Base-by-base conservation (phyloP, 1,140 invertebrate species). In the Amphibalanus amphitrite region DNA sequence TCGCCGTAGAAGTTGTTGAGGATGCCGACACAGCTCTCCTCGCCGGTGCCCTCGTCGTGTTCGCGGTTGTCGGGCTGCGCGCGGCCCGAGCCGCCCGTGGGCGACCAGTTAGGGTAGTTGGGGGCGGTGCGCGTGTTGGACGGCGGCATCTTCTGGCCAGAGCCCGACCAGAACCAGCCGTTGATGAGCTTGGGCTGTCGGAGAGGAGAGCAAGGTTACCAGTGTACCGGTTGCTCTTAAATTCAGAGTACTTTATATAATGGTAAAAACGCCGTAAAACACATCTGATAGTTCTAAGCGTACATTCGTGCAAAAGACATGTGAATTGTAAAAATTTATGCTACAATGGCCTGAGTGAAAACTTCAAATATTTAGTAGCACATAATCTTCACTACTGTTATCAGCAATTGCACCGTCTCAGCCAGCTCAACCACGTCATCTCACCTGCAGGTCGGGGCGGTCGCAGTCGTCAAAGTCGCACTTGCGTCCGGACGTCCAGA, bases 121-220 rank as follows among this genome's bases (percentile, higher is more conserved):
- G n/a, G n/a, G 71, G 64, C 71, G 26, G 40, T 73, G 17, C 90
- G 84, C 79, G 92, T 89, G 30, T 88, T 91, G 28, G 90, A 93
- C 64, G 91, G 86, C 67, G 91, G 90, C 75, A 94, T 91, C 81
- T 93, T 92, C 68, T 88, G 90, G 15, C 90, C 90, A 0, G 90
- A 92, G 72, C 91, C 92, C 26, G 90, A 91, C 91, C 91, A 94
- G 85, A 94, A 94, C 91, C 91, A 93, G 73, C 92, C 92, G 80
- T 93, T 93, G 59, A 92, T 83, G 77, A 93, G 91, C 70, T 89
- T 87, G 0, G 92, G 92, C 81, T 93, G 89, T 72, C 1, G 47
- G 20, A 8, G 47, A 20, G n/a, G n/a, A n/a, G n/a, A n/a, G n/a
- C n/a, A n/a, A n/a, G n/a, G n/a, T n/a, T n/a, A n/a, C n/a, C n/a